Percentiles rank a stretch among this genome's conserved stretches.
Evolutionary conservation across 2,888 invertebrate genomes (phyloP).

Genomic region (Acleris sparsana): DNA sequence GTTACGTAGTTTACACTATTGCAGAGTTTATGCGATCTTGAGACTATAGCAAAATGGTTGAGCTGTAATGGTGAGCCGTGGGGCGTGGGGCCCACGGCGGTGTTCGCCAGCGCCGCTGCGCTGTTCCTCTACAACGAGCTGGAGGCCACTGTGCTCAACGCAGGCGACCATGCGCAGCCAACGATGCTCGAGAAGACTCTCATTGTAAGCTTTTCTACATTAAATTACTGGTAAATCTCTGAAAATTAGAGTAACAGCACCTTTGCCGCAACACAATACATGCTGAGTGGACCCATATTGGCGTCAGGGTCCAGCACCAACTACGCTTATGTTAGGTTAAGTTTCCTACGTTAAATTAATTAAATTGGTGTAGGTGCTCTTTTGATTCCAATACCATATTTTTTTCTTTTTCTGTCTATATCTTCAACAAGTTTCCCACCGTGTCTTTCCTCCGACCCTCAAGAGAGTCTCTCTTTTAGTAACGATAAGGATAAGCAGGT

Average conservation of each 20-base stretch:
- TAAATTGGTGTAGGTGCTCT: too few species aligned
- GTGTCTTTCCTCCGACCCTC: too few species aligned
- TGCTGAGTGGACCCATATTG: not conserved
- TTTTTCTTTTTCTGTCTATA: too few species aligned
- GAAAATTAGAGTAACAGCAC: not conserved
- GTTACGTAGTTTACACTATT: not conserved
- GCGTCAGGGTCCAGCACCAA: not conserved
- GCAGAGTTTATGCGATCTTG: slow-evolving; percentile 62
- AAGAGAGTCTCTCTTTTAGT: too few species aligned
- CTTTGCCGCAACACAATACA: too few species aligned
- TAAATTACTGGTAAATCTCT: not conserved
- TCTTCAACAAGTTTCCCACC: too few species aligned
- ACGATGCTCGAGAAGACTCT: slow-evolving; percentile 68
- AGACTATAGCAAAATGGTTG: slow-evolving; percentile 68
- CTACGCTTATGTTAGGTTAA: too few species aligned
- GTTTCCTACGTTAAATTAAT: too few species aligned
- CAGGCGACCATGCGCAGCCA: slow-evolving; percentile 60
- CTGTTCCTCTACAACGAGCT: slow-evolving; percentile 78
- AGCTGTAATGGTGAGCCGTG: slow-evolving; percentile 78
- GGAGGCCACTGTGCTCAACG: slow-evolving; percentile 61
- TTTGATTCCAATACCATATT: too few species aligned
- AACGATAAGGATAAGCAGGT: too few species aligned
- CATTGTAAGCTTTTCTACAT: slow-evolving; percentile 53
- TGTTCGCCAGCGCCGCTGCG: slow-evolving; percentile 77
- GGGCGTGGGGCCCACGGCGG: slow-evolving; percentile 75